Base-by-base conservation (phyloP, 2,888 invertebrate genomes). In the Plebejus melissa region DNA sequence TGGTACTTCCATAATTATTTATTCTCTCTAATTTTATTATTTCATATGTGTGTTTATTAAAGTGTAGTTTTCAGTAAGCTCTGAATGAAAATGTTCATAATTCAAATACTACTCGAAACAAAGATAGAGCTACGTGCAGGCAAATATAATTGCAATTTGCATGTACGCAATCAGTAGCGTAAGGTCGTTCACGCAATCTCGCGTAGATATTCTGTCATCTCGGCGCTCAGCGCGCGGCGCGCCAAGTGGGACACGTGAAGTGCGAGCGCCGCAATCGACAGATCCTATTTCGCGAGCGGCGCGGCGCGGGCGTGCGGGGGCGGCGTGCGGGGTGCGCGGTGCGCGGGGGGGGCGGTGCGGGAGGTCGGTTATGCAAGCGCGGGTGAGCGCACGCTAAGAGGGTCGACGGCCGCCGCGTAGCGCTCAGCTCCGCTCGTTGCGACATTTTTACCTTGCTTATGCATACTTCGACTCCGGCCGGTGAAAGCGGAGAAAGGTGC, bases 361-460 rank as follows among this genome's bases (percentile, higher is more conserved):
- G 88, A 86, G 88, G 89, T 89, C 87, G 90, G 89, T 91, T 91
- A 92, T 91, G 92, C 92, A 93, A 92, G 91, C 90, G 90, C 89
- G 87, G 93, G 95, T 95, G 94, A 95, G 94, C 94, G 95, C 95
- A 93, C 94, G 93, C 90, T 94, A 95, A 95, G 94, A 95, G 90
- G 95, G 95, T 95, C 95, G 95, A 90, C 94, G 95, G 91, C 94
- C 95, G 94, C 90, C 83, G 81, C 83, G 80, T 82, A 83, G 82
- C 81, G 84, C 86, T 83, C 83, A 84, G 85, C 85, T 83, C 83
- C 80, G 84, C 84, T 83, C 82, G 83, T 88, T 89, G 91, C 90
- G 87, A 89, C 90, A 88, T 85, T 85, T 83, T 83, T 82, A 81
- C 80, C 81, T 81, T 83, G 82, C 83, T 81, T 78, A 79, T 78